These are phyloP conservation scores for Elysia chlorotica DNA, from an alignment of 1,140 invertebrate species.

Conservation along the genomic window DNA sequence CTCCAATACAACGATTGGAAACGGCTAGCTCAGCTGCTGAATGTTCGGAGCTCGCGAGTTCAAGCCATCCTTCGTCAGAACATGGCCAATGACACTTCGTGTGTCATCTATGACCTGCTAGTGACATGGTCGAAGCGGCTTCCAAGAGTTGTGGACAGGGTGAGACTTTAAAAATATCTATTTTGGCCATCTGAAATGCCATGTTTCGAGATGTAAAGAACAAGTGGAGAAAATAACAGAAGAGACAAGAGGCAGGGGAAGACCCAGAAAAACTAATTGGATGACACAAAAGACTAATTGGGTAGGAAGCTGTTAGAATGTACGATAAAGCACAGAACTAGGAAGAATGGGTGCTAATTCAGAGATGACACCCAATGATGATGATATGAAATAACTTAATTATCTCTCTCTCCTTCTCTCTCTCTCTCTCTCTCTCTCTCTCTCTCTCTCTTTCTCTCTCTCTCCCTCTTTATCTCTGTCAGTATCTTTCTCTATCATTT, in stretches of 20 bases:
- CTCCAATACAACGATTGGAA: slow-evolving; percentile 54
- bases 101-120: slow-evolving; percentile 51
- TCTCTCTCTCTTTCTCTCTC: no score
- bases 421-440: no score
- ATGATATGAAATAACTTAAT: no score
- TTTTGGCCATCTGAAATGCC: background rate
- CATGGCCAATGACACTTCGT: slow-evolving; percentile 35
- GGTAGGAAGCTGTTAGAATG: background rate
- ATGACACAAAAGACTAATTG: background rate
- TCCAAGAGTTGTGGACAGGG: slow-evolving; percentile 49
- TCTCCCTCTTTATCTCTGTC: no score
- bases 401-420: no score
- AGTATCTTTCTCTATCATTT: no score
- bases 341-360: no score
- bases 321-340: background rate
- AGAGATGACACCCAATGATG: no score
- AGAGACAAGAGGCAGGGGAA: no score
- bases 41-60: slow-evolving; percentile 42
- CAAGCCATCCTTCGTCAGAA: slow-evolving; percentile 54
- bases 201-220: background rate
- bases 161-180: slow-evolving; percentile 18
- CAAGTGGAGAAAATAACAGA: no score
- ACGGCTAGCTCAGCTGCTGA: slow-evolving; percentile 41
- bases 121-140: slow-evolving; percentile 53
- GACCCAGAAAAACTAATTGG: no score